Conservation (phyloP, 1,140 invertebrate genomes). For the Papilio aristodemus region DNA sequence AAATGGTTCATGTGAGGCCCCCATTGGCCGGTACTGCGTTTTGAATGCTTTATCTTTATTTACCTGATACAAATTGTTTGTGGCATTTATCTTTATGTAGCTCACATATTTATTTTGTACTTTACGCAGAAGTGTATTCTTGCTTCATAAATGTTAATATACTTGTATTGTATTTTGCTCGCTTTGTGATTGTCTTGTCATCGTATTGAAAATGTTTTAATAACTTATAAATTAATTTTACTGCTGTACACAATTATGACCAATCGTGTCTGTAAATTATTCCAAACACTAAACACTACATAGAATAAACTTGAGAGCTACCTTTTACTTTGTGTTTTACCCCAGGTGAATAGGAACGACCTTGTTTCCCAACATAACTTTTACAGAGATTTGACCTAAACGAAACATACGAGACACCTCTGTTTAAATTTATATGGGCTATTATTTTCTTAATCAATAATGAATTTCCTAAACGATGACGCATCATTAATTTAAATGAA, state of each 20-base stretch:
- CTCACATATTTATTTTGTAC: conserved; percentile 10
- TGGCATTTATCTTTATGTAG: conserved; percentile 5
- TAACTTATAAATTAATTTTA: neutral
- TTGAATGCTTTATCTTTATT: conserved; percentile 23
- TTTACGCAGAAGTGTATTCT: neutral
- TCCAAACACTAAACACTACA: too few relatives aligned
- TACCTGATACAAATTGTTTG: conserved; percentile 28
- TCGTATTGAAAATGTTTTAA: neutral
- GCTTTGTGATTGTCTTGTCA: neutral
- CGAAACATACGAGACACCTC: too few relatives aligned
- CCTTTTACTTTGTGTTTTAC: too few relatives aligned
- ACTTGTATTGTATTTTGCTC: conserved; percentile 6
- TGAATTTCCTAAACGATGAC: too few relatives aligned
- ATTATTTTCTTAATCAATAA: too few relatives aligned
- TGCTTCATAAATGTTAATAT: neutral
- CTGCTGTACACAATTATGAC: neutral
- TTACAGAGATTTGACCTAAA: too few relatives aligned
- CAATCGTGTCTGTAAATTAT: neutral
- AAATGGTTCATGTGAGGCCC: conserved; percentile 12
- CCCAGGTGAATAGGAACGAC: too few relatives aligned
- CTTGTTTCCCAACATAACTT: too few relatives aligned
- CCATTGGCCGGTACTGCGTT: conserved; percentile 3
- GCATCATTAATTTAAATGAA: too few relatives aligned
- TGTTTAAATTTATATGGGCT: too few relatives aligned
- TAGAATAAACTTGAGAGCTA: too few relatives aligned